These are phyloP conservation scores for Protonibea diacanthus DNA, from an alignment of 2,797 vertebrate genomes.

Conservation along the genomic window DNA sequence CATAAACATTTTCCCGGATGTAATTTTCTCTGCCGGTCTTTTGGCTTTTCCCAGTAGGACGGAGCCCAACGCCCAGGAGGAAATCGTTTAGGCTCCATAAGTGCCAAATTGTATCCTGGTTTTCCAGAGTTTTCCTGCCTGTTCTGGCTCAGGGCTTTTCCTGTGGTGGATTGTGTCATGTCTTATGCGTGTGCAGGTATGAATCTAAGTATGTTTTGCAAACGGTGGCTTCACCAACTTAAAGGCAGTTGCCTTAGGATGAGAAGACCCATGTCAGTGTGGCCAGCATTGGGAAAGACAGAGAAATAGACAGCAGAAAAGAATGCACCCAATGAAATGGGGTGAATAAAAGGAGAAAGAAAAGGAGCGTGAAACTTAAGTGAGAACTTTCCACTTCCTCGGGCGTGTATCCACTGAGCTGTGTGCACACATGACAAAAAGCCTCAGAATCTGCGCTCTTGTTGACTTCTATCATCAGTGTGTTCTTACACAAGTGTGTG, in stretches of 20 bases:
- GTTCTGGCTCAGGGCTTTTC: conserved; percentile 94
- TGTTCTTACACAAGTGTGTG: conserved; percentile 26
- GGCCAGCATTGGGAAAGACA: neutral
- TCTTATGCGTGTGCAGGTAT: conserved; percentile 42
- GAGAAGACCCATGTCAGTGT: conserved; percentile 3
- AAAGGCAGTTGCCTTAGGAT: conserved; percentile 14
- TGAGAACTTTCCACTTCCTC: conserved; percentile 49
- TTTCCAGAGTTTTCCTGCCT: conserved; percentile 95
- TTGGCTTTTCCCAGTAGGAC: conserved; percentile 89
- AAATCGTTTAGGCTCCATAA: conserved; percentile 99
- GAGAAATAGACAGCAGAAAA: neutral
- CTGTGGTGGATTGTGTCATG: conserved; percentile 76
- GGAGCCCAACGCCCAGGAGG: conserved; percentile 98
- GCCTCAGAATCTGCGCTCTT: conserved; percentile 40
- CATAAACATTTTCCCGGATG: conserved; percentile 99
- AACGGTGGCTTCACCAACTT: conserved; percentile 11
- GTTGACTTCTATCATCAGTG: conserved; percentile 53
- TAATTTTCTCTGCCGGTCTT: conserved; percentile 96
- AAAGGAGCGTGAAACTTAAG: conserved; percentile 28
- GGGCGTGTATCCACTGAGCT: conserved; percentile 42
- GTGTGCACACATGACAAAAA: conserved; percentile 48
- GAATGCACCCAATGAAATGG: neutral
- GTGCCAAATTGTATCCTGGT: conserved; percentile 99
- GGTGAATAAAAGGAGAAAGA: neutral
- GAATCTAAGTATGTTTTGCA: conserved; percentile 26